Percentiles rank a stretch among this genome's conserved stretches.
Conservation (phyloP, 2,797 vertebrate genomes). For the Brachyalestes nurse region DNA sequence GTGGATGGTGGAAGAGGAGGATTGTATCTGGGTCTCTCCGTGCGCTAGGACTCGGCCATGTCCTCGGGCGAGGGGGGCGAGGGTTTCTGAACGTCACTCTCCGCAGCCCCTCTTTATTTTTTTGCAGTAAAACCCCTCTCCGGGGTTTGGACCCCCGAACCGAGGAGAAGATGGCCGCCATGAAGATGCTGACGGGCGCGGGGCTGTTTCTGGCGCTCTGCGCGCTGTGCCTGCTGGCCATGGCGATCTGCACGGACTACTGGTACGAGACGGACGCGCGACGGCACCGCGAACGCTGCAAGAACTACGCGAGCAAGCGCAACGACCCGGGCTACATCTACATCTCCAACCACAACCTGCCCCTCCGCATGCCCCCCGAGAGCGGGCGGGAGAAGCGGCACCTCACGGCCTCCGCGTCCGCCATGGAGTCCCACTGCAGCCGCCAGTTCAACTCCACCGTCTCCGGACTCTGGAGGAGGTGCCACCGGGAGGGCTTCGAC, state of each 20-base stretch:
- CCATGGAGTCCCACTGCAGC: slow-evolving; percentile 88
- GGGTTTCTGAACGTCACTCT: slow-evolving; percentile 68
- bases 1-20: slow-evolving; percentile 79
- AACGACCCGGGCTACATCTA: slow-evolving; percentile 91
- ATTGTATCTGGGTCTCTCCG: slow-evolving; percentile 62
- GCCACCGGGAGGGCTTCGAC: slow-evolving; percentile 89
- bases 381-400: slow-evolving; percentile 71
- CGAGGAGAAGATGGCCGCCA: slow-evolving; percentile 89
- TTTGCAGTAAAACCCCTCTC: slow-evolving; percentile 65
- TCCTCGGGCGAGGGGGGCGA: slow-evolving; percentile 60
- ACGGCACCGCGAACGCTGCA: slow-evolving; percentile 88
- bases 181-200: slow-evolving; percentile 89
- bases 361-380: slow-evolving; percentile 85
- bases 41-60: slow-evolving; percentile 68
- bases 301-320: slow-evolving; percentile 88
- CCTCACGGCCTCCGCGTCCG: slow-evolving; percentile 75
- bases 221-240: slow-evolving; percentile 85
- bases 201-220: slow-evolving; percentile 88
- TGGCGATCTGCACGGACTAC: slow-evolving; percentile 91
- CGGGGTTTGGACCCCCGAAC: slow-evolving; percentile 62
- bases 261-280: slow-evolving; percentile 94
- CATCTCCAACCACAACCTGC: slow-evolving; percentile 88
- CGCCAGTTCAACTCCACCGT: slow-evolving; percentile 91
- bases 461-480: slow-evolving; percentile 90
- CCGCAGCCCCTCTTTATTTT: not conserved